Evolutionary conservation across 2,113 vertebrate genomes (phyloP).

Genomic region (Columbina picui): DNA sequence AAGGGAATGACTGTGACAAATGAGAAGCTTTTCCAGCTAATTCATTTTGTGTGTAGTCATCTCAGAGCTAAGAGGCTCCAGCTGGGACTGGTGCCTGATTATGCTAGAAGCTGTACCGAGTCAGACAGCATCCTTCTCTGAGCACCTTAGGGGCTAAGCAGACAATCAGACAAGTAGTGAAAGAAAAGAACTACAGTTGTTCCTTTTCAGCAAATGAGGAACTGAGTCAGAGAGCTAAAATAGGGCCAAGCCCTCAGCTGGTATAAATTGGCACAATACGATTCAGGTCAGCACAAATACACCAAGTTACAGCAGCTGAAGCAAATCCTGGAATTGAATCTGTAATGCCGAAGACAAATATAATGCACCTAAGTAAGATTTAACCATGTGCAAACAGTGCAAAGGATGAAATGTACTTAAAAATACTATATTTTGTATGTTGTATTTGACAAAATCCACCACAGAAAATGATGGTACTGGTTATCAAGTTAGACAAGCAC

Average conservation of each 20-base stretch:
- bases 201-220: slow-evolving; percentile 31
- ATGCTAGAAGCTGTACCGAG: background rate
- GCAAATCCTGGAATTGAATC: background rate
- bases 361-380: background rate
- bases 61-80: slow-evolving; percentile 15
- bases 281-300: slow-evolving; percentile 16
- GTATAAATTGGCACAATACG: slow-evolving; percentile 5
- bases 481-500: slow-evolving; percentile 31
- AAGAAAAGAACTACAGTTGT: slow-evolving; percentile 4
- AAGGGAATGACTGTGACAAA: slow-evolving; percentile 37
- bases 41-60: slow-evolving; percentile 27
- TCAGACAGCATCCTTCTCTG: slow-evolving; percentile 18
- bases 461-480: background rate
- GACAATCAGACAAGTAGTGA: background rate
- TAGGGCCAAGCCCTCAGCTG: background rate
- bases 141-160: slow-evolving; percentile 26
- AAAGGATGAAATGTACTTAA: background rate
- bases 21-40: slow-evolving; percentile 36
- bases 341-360: background rate
- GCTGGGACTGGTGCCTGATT: slow-evolving; percentile 30
- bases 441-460: slow-evolving; percentile 14
- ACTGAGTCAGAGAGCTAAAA: slow-evolving; percentile 11
- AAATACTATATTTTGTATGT: background rate
- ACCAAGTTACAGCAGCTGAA: background rate
- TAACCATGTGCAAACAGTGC: background rate